phyloP scores from a whole-genome alignment of 2,113 vertebrate genomes.

The Sphyrna mokarran region DNA sequence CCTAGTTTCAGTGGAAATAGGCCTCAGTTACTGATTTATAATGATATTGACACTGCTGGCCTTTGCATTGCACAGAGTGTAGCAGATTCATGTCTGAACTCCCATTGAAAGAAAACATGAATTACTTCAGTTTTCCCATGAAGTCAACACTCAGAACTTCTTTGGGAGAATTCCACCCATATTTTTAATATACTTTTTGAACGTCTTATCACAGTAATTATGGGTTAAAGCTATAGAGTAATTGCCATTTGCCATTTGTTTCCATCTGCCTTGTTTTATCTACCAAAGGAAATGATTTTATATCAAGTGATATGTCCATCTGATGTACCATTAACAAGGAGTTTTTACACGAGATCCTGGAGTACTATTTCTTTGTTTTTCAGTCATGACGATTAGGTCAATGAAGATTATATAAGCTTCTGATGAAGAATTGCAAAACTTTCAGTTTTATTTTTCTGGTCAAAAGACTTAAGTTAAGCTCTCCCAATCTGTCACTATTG shows the following conservation, averaged over 20 bases:
- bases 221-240: not conserved
- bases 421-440: slow-evolving; percentile 15
- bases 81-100: too few relatives aligned
- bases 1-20: too few relatives aligned
- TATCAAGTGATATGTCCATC: not conserved
- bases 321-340: not conserved
- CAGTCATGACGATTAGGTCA: not conserved
- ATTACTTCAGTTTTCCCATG: too few relatives aligned
- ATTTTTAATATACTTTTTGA: not conserved
- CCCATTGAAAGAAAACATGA: too few relatives aligned
- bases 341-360: not conserved
- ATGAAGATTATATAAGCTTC: not conserved
- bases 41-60: too few relatives aligned
- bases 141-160: too few relatives aligned
- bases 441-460: not conserved
- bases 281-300: not conserved
- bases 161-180: too few relatives aligned
- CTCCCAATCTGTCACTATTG: not conserved
- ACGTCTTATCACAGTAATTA: not conserved
- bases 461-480: not conserved
- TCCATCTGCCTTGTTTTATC: not conserved
- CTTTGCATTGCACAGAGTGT: too few relatives aligned
- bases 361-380: not conserved
- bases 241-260: slow-evolving; percentile 15
- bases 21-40: too few relatives aligned